phyloP scores from a whole-genome alignment of 2,797 vertebrate species.

The Mycteria americana region DNA sequence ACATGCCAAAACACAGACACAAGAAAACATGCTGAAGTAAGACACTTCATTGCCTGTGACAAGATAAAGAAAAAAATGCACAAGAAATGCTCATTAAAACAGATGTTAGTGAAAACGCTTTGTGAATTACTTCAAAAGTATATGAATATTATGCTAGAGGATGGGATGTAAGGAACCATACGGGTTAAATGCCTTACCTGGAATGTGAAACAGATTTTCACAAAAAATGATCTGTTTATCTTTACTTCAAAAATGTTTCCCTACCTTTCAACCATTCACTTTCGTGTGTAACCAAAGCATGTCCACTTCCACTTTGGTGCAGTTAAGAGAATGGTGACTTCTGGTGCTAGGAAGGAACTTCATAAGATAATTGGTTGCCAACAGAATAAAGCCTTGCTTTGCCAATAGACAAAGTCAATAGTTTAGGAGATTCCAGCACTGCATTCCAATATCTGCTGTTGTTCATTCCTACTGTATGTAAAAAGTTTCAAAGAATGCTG shows the following conservation, averaged over 20 bases:
- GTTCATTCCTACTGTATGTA: not conserved
- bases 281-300: not conserved
- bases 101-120: not conserved
- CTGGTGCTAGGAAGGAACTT: not conserved
- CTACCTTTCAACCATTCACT: not conserved
- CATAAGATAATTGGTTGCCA: not conserved
- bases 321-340: not conserved
- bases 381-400: not conserved
- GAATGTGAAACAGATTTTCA: not conserved
- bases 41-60: not conserved
- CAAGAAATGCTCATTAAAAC: not conserved
- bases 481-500: not conserved
- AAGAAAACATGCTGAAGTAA: constrained; percentile 6
- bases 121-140: not conserved
- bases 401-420: not conserved
- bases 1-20: not conserved
- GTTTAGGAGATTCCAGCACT: not conserved
- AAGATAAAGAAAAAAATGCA: not conserved
- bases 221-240: not conserved
- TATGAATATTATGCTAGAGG: not conserved
- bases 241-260: not conserved
- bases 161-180: not conserved
- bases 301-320: not conserved
- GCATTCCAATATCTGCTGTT: not conserved
- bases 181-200: not conserved